Evolutionary conservation across 1,140 invertebrate species (phyloP).

Genomic region (Apis florea): DNA sequence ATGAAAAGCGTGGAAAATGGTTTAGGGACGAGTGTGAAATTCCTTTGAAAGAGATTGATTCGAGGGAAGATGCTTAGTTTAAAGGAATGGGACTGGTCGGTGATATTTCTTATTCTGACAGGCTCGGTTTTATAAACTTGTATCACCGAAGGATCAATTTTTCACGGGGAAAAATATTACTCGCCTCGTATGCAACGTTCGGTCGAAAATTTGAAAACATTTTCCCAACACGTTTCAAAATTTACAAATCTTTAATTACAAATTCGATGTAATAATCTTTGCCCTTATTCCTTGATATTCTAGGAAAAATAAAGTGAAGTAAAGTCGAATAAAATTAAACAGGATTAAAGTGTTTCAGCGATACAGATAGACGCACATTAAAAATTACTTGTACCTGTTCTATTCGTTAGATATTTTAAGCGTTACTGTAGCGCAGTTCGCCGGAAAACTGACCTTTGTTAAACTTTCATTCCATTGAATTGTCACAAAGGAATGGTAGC

Average conservation of each 20-base stretch:
- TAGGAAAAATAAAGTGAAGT: too few relatives aligned
- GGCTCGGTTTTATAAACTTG: not conserved
- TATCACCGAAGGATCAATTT: not conserved
- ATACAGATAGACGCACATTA: too few relatives aligned
- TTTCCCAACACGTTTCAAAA: too few relatives aligned
- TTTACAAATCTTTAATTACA: too few relatives aligned
- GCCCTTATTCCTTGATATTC: too few relatives aligned
- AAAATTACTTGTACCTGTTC: too few relatives aligned
- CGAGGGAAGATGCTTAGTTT: not conserved
- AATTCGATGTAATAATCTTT: too few relatives aligned
- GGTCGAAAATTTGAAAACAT: too few relatives aligned
- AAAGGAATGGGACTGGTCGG: not conserved
- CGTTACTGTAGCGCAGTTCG: not conserved
- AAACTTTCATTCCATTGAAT: not conserved
- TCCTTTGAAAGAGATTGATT: not conserved
- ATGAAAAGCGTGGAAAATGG: not conserved
- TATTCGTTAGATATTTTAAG: too few relatives aligned
- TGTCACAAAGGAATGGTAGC: not conserved
- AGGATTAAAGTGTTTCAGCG: too few relatives aligned
- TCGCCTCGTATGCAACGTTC: not conserved
- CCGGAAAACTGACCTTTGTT: not conserved
- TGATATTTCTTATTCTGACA: not conserved
- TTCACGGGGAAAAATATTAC: not conserved
- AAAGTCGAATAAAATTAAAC: too few relatives aligned
- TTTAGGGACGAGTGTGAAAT: constrained; percentile 2